Evolutionary conservation across 2,888 invertebrate genomes (phyloP).

Genomic region (Sturmia bella): DNA sequence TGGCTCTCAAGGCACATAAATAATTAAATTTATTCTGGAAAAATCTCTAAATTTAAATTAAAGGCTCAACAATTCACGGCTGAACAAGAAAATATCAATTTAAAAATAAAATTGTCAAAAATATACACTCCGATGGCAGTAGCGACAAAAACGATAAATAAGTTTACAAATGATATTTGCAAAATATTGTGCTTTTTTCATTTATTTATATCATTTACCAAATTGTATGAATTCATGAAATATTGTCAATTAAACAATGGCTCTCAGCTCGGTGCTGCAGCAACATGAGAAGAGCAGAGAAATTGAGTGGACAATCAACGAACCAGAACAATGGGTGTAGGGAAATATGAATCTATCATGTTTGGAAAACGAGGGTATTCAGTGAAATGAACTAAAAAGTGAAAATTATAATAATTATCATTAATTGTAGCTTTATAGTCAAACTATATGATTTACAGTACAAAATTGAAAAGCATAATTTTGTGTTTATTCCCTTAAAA

Average conservation of each 20-base stretch:
- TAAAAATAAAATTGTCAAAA: conserved; percentile 5
- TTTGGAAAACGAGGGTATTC: conserved; percentile 3
- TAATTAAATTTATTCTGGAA: too few species aligned
- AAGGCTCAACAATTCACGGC: too few species aligned
- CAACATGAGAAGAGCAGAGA: not conserved
- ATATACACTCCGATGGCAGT: conserved; percentile 29
- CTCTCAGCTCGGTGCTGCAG: not conserved
- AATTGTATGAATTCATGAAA: conserved; percentile 63
- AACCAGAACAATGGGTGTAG: conserved; percentile 46
- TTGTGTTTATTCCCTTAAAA: too few species aligned
- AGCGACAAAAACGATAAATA: conserved; percentile 59
- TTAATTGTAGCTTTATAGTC: too few species aligned
- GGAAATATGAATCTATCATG: conserved; percentile 55
- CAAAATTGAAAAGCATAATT: too few species aligned
- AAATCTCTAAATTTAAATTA: too few species aligned
- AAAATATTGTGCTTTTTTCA: not conserved
- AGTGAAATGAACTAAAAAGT: not conserved
- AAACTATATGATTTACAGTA: too few species aligned
- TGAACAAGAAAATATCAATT: conserved; percentile 25
- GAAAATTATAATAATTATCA: not conserved
- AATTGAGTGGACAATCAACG: conserved; percentile 38
- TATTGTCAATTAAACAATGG: conserved; percentile 66
- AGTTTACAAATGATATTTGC: conserved; percentile 54
- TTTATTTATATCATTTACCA: conserved; percentile 55
- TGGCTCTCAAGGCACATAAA: too few species aligned